Percentiles rank a stretch among this genome's conserved stretches.
Evolutionary conservation across 2,113 vertebrate genomes (phyloP).

Genomic region (Rostratula benghalensis): DNA sequence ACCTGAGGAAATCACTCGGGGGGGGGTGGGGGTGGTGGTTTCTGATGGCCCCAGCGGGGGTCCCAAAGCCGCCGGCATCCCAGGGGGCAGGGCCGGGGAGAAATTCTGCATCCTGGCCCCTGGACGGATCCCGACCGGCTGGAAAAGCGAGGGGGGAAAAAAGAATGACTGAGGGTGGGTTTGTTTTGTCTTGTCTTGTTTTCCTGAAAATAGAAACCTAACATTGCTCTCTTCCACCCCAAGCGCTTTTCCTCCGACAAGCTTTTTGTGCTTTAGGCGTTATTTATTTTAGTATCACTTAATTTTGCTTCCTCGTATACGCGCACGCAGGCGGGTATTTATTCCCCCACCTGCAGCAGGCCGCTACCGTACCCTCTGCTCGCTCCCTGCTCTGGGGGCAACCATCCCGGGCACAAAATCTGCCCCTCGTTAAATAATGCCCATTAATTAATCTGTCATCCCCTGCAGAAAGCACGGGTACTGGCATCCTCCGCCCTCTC

Average conservation of each 20-base stretch:
- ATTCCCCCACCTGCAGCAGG: neutral
- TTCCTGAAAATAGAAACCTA: slow-evolving; percentile 20
- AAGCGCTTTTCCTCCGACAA: slow-evolving; percentile 77
- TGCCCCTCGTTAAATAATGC: slow-evolving; percentile 84
- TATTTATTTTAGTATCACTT: slow-evolving; percentile 65
- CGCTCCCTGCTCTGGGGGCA: slow-evolving; percentile 39
- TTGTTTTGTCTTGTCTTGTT: neutral
- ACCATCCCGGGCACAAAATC: slow-evolving; percentile 54
- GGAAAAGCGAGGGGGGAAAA: slow-evolving; percentile 26
- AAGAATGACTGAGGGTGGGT: neutral
- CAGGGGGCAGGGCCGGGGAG: neutral
- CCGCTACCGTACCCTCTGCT: slow-evolving; percentile 32
- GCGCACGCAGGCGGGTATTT: neutral
- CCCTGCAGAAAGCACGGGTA: slow-evolving; percentile 2
- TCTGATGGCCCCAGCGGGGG: neutral
- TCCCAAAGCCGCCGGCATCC: neutral
- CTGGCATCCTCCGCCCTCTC: neutral
- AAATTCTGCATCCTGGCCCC: neutral
- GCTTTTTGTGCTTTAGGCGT: slow-evolving; percentile 82
- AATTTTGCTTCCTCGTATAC: slow-evolving; percentile 23
- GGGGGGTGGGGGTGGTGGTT: too few relatives aligned
- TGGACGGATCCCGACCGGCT: slow-evolving; percentile 20
- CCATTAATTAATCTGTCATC: slow-evolving; percentile 64
- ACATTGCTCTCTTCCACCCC: slow-evolving; percentile 60
- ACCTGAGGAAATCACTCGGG: slow-evolving; percentile 70